Conservation (phyloP, 2,113 vertebrate species). For the Eclectus roratus region DNA sequence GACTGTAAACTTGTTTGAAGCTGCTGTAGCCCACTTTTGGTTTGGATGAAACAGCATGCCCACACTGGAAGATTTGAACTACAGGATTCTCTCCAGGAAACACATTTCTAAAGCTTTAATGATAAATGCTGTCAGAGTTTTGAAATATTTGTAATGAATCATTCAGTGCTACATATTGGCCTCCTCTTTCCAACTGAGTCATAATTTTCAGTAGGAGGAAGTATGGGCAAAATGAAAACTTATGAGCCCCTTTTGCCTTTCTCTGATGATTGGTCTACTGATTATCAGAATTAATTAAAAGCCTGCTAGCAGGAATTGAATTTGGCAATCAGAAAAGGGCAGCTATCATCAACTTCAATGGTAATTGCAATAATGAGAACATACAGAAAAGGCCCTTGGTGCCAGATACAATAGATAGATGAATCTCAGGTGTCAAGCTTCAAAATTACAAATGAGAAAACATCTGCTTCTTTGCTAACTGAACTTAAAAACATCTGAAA, state of each 20-base stretch:
- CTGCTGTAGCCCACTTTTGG: neutral
- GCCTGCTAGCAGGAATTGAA: neutral
- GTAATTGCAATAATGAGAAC: neutral
- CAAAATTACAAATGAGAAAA: neutral
- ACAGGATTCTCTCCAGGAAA: neutral
- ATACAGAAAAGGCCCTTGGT: neutral
- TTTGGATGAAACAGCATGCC: neutral
- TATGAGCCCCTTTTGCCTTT: neutral
- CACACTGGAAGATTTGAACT: neutral
- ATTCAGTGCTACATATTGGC: conserved; percentile 16
- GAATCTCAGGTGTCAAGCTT: neutral
- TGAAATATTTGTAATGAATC: conserved; percentile 47
- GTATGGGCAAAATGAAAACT: conserved; percentile 16
- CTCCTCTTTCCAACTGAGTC: conserved; percentile 48
- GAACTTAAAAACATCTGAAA: neutral
- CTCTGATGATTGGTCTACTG: neutral
- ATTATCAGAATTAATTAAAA: conserved; percentile 30
- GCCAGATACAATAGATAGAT: neutral
- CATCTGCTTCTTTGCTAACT: neutral
- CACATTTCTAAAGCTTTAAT: neutral
- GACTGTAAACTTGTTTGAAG: neutral
- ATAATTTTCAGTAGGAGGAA: conserved; percentile 42
- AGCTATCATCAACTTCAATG: neutral
- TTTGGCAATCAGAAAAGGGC: neutral
- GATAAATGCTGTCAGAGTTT: neutral